phyloP scores from a whole-genome alignment of 1,140 invertebrate genomes.

The Heliconius melpomene region DNA sequence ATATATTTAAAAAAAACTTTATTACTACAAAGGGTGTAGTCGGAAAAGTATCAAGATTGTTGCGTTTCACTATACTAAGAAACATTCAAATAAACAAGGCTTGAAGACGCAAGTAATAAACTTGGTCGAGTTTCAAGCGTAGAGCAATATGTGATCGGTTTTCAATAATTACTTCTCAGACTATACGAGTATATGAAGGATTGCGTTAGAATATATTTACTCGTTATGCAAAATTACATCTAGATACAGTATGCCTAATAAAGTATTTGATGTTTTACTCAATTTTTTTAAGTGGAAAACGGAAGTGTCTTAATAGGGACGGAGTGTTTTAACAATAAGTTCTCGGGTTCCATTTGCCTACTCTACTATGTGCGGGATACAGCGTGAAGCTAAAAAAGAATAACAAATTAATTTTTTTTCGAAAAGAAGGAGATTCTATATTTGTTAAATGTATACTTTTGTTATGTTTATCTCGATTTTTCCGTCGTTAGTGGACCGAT shows the following conservation, averaged over 20 bases:
- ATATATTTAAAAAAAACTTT: neutral
- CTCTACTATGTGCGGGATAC: too few species aligned
- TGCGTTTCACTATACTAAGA: neutral
- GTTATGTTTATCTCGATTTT: too few species aligned
- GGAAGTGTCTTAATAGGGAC: neutral
- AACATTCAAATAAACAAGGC: constrained; percentile 12
- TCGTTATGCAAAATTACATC: neutral
- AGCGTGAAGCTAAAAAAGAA: too few species aligned
- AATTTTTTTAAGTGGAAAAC: neutral
- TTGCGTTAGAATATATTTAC: neutral
- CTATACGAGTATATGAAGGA: neutral
- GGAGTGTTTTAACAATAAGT: neutral
- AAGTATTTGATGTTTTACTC: neutral
- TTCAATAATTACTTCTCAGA: constrained; percentile 9
- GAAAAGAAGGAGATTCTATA: too few species aligned
- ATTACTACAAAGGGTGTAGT: neutral
- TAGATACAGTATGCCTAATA: neutral
- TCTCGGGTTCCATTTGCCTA: neutral
- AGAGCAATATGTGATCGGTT: neutral
- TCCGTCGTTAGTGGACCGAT: too few species aligned
- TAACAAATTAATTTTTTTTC: too few species aligned
- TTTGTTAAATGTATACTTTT: too few species aligned
- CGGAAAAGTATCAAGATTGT: neutral
- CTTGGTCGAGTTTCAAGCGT: neutral
- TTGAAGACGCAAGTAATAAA: constrained; percentile 3